Conservation (phyloP, 2,888 invertebrate genomes). For the Hydraecia micacea region DNA sequence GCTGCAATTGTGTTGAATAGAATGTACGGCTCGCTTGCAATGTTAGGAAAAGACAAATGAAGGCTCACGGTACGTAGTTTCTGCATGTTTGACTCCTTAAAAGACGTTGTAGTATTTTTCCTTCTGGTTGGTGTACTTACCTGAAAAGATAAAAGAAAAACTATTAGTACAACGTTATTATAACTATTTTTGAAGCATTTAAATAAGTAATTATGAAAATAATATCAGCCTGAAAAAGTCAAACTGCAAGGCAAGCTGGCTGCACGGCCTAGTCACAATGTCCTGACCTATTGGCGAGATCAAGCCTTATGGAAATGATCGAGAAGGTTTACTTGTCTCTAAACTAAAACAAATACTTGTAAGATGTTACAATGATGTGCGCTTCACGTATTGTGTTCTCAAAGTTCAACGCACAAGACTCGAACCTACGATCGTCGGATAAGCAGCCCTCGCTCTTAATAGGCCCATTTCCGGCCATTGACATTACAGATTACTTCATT, state of each 20-base stretch:
- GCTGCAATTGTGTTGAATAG: slow-evolving; percentile 28
- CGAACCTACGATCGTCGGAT: slow-evolving; percentile 50
- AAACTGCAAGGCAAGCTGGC: neutral
- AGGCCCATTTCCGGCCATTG: slow-evolving; percentile 56
- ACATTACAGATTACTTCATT: slow-evolving; percentile 57
- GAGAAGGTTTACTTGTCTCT: neutral
- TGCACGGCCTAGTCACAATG: neutral
- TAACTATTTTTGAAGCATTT: neutral
- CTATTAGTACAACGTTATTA: slow-evolving; percentile 23
- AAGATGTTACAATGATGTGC: neutral
- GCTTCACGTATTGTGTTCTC: slow-evolving; percentile 2
- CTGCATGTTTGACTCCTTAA: slow-evolving; percentile 1
- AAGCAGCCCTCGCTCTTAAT: slow-evolving; percentile 52
- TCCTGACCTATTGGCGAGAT: too few species aligned
- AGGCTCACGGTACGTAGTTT: slow-evolving; percentile 22
- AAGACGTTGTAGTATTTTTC: neutral
- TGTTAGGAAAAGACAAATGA: slow-evolving; percentile 22
- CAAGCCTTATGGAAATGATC: neutral
- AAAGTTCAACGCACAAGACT: slow-evolving; percentile 51
- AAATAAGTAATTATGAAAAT: neutral
- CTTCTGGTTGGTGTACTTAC: slow-evolving; percentile 53
- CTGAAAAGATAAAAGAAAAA: slow-evolving; percentile 60
- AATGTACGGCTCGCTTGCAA: slow-evolving; percentile 38
- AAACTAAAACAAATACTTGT: neutral
- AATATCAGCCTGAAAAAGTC: neutral